Conservation (phyloP, 2,797 vertebrate species). For the Tiaroga cobitis region DNA sequence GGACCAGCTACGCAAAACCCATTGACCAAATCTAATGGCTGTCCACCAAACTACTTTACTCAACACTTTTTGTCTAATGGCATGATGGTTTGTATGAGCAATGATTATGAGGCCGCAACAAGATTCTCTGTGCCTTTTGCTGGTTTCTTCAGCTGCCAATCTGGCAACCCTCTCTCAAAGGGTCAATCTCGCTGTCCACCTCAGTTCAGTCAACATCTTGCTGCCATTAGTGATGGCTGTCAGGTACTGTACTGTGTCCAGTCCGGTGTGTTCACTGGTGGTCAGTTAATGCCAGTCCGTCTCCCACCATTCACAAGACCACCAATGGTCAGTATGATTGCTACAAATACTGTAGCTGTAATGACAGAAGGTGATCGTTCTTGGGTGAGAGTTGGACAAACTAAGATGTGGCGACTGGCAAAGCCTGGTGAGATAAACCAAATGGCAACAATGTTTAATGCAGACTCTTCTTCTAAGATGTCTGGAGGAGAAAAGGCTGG, state of each 20-base stretch:
- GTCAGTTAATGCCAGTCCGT: slow-evolving; percentile 74
- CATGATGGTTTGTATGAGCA: slow-evolving; percentile 82
- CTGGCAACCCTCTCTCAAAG: slow-evolving; percentile 78
- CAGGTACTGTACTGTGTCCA: slow-evolving; percentile 88
- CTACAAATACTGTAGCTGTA: slow-evolving; percentile 82
- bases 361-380: slow-evolving; percentile 75
- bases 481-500: slow-evolving; percentile 67
- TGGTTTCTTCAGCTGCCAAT: slow-evolving; percentile 90
- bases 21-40: slow-evolving; percentile 77
- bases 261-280: slow-evolving; percentile 82
- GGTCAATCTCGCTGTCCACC: slow-evolving; percentile 77
- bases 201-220: slow-evolving; percentile 88
- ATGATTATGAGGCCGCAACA: slow-evolving; percentile 80
- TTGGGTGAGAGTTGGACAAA: slow-evolving; percentile 83
- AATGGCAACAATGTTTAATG: slow-evolving; percentile 51
- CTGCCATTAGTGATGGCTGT: slow-evolving; percentile 86
- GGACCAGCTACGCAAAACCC: slow-evolving; percentile 73
- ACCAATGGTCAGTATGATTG: slow-evolving; percentile 74
- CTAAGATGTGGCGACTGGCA: slow-evolving; percentile 80
- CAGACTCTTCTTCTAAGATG: slow-evolving; percentile 3
- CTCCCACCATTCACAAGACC: slow-evolving; percentile 84
- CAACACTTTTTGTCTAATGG: slow-evolving; percentile 79
- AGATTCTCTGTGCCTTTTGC: slow-evolving; percentile 81
- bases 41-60: slow-evolving; percentile 77
- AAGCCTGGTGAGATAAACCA: slow-evolving; percentile 69